phyloP scores from a whole-genome alignment of 1,140 invertebrate genomes.

The Reticulitermes speratus region DNA sequence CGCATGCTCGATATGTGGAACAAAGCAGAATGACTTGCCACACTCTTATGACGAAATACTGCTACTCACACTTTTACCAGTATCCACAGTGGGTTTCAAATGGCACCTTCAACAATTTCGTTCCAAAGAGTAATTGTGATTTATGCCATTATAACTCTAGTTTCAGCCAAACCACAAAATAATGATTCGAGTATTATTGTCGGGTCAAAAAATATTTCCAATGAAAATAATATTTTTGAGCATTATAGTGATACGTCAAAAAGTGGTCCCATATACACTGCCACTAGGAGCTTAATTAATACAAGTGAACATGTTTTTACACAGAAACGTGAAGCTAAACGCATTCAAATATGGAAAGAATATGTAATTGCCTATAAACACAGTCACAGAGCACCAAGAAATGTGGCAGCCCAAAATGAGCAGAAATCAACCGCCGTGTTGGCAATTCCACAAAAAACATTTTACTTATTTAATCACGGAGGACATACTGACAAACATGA shows the following conservation, averaged over 20 bases:
- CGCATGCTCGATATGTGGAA: neutral
- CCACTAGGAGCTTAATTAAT: neutral
- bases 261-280: neutral
- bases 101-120: too few relatives aligned
- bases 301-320: neutral
- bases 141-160: neutral
- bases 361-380: too few relatives aligned
- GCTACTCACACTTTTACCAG: too few relatives aligned
- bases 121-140: neutral
- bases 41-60: neutral
- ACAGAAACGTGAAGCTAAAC: neutral
- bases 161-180: neutral
- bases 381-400: too few relatives aligned
- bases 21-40: neutral
- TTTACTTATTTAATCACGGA: too few relatives aligned
- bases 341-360: neutral
- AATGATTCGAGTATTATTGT: neutral
- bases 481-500: too few relatives aligned
- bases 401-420: neutral
- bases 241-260: neutral
- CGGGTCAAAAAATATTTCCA: neutral
- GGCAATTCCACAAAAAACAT: too few relatives aligned
- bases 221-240: neutral
- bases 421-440: neutral
- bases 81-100: too few relatives aligned